Conservation (phyloP, 2,888 invertebrate species). For the Andrena camellia region DNA sequence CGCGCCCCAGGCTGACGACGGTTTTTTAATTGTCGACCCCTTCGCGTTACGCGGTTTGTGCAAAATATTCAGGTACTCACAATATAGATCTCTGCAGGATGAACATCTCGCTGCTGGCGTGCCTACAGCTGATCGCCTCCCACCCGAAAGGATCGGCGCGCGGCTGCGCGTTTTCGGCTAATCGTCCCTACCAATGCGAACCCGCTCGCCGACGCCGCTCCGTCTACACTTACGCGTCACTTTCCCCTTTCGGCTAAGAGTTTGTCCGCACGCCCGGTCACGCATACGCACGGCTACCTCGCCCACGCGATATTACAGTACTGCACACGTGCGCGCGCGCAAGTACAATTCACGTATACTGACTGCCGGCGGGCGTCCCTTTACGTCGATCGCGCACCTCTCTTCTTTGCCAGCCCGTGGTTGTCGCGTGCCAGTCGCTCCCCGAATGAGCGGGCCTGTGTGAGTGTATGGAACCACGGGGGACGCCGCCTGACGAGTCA, state of each 20-base stretch:
- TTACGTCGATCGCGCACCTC: constrained; percentile 20
- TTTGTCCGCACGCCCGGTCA: constrained; percentile 31
- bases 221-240: constrained; percentile 41
- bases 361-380: not conserved
- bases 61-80: constrained; percentile 72
- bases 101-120: constrained; percentile 79
- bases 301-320: not conserved
- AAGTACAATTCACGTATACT: not conserved
- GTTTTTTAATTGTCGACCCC: not conserved
- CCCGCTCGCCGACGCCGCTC: constrained; percentile 42
- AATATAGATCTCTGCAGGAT: constrained; percentile 79
- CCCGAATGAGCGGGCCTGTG: constrained; percentile 9
- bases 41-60: not conserved
- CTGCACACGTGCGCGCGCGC: constrained; percentile 42
- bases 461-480: constrained; percentile 32
- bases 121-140: constrained; percentile 79
- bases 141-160: constrained; percentile 73
- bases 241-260: constrained; percentile 33
- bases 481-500: constrained; percentile 1
- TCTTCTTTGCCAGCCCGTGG: constrained; percentile 22
- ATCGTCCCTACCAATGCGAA: constrained; percentile 50
- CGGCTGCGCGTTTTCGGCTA: constrained; percentile 77
- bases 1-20: not conserved
- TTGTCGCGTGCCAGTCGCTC: not conserved
- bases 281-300: constrained; percentile 31